Conservation (phyloP, 2,113 vertebrate species). For the Bubo blakistoni region DNA sequence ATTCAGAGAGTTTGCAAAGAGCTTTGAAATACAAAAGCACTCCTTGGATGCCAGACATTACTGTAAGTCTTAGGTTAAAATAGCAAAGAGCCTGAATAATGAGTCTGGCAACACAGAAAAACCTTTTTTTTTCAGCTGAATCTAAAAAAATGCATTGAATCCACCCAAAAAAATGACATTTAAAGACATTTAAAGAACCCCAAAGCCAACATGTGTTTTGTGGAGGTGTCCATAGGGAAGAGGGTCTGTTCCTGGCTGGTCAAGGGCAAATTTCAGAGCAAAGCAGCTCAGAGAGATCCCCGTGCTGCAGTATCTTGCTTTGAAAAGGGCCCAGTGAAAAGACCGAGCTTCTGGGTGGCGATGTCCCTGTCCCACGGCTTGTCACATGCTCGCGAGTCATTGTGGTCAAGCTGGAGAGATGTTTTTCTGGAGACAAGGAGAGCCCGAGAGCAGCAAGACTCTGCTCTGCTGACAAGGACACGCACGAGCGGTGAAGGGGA, state of each 20-base stretch:
- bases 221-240: background rate
- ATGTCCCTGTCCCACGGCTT: background rate
- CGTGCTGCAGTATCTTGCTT: background rate
- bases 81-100: background rate
- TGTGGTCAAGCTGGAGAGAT: background rate
- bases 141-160: background rate
- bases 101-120: background rate
- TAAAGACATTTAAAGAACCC: background rate
- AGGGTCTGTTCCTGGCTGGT: background rate
- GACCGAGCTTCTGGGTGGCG: no score
- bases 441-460: background rate
- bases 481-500: fast-evolving
- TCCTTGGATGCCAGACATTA: background rate
- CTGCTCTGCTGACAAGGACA: background rate
- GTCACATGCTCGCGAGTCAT: fast-evolving
- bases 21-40: background rate
- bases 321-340: background rate
- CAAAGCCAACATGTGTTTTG: background rate
- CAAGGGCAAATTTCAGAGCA: background rate
- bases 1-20: background rate
- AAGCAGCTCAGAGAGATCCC: background rate
- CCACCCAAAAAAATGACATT: background rate
- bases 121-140: background rate
- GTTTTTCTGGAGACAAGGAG: background rate
- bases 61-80: conserved; percentile 22